A percentile compares a stretch with the other conserved stretches of the same genome.
Conservation (phyloP, 2,888 invertebrate genomes). For the Trichopoda pennipes region DNA sequence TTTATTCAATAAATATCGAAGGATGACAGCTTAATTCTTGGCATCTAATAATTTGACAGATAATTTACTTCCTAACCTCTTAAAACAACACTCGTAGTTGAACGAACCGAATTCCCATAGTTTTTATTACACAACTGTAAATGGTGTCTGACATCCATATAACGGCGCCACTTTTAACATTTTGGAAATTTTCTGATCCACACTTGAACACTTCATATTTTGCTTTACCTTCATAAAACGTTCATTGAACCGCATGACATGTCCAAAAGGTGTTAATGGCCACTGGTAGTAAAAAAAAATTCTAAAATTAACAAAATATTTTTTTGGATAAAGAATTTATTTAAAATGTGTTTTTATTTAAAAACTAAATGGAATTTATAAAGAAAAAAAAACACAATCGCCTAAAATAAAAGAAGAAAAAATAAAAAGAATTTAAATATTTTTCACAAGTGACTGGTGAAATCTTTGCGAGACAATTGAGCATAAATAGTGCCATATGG, state of each 20-base stretch:
- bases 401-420: neutral
- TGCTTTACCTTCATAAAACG: neutral
- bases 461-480: conserved; percentile 83
- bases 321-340: conserved; percentile 51
- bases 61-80: too few relatives aligned
- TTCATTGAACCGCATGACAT: conserved; percentile 27
- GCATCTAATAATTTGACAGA: too few relatives aligned
- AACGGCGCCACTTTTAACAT: too few relatives aligned
- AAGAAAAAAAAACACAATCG: conserved; percentile 5
- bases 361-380: conserved; percentile 41
- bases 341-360: conserved; percentile 18
- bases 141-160: too few relatives aligned
- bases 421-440: conserved; percentile 7
- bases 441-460: conserved; percentile 75
- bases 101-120: too few relatives aligned
- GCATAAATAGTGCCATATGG: conserved; percentile 90
- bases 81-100: too few relatives aligned
- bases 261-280: conserved; percentile 48
- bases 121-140: too few relatives aligned
- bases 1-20: too few relatives aligned
- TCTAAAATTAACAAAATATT: conserved; percentile 23
- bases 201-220: neutral
- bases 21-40: too few relatives aligned
- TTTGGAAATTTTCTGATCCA: too few relatives aligned
- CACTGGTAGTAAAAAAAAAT: neutral